Base-by-base conservation (phyloP, 2,797 vertebrate species). In the Sebastes iracundus region DNA sequence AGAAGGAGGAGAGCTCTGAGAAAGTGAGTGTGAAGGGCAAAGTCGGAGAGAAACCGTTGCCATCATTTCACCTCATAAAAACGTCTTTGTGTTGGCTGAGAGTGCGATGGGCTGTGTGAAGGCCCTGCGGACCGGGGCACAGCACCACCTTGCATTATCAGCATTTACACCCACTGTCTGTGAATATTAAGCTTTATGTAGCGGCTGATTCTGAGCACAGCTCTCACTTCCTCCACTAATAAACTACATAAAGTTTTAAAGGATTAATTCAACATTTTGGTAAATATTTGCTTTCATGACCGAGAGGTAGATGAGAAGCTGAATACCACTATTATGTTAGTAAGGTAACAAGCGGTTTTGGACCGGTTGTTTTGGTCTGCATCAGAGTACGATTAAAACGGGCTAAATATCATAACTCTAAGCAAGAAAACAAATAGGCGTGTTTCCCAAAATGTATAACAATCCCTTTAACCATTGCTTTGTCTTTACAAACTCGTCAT, bases 31-130 rank as follows among this genome's bases (percentile, higher is more conserved):
- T 84, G 75, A 87, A 85, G 72, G 87, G 64, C 74, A 74, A 71
- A 84, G 75, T 80, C 7, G 6, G 64, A 72, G 60, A 79, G 55
- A 79, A 79, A 82, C 46, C 6, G 4, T 14, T 38, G 53, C 79
- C 61, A 84, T 90, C 59, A 86, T 67, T 90, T 83, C 66, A 75
- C 27, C 38, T 81, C 62, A 72, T 92, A 87, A 91, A 90, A 85
- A 79, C 14, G 72, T 86, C 76, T 90, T 76, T 82, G 79, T 84
- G 79, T 86, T 87, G 75, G 84, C 81, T 76, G 74, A 82, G 81
- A 80, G 73, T 3, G 46, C 46, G 23, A 77, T 83, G 84, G 69
- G 67, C 75, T 60, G 46, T 82, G 72, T 62, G 56, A 74, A 30
- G 32, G 69, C 72, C 69, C 81, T 69, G 75, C 2, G 13, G 84